phyloP scores from a whole-genome alignment of 2,888 invertebrate genomes.

The Branchellion lobata region DNA sequence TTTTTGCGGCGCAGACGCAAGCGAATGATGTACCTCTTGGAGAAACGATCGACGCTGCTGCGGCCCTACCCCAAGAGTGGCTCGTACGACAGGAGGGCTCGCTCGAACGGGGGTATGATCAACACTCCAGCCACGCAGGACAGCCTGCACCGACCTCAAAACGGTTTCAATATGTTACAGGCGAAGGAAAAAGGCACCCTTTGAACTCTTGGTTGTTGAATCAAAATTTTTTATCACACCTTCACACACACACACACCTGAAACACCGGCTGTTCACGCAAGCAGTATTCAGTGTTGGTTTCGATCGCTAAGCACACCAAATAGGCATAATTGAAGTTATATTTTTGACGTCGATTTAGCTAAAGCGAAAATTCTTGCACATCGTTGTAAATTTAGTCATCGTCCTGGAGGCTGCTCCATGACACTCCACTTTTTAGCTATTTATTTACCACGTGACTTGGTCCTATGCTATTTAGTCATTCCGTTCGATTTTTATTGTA shows the following conservation, averaged over 20 bases:
- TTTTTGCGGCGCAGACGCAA: not conserved
- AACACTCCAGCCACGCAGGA: not conserved
- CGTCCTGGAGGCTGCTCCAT: too few species aligned
- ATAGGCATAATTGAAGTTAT: too few species aligned
- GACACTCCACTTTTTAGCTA: too few species aligned
- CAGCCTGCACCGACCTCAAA: slow-evolving; percentile 21
- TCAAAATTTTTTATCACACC: not conserved
- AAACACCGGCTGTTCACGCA: too few species aligned
- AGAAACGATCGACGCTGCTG: slow-evolving; percentile 24
- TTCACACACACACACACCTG: too few species aligned
- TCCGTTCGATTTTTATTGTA: not conserved
- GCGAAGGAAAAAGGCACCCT: slow-evolving; percentile 17
- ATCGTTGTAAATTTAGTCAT: too few species aligned
- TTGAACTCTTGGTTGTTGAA: not conserved
- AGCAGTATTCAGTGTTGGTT: too few species aligned
- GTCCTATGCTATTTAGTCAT: slow-evolving; percentile 18
- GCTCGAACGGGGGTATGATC: slow-evolving; percentile 26
- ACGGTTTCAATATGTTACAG: slow-evolving; percentile 28
- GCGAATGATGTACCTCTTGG: slow-evolving; percentile 12
- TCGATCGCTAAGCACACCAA: too few species aligned
- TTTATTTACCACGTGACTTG: too few species aligned
- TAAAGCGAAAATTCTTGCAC: too few species aligned
- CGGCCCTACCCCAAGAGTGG: slow-evolving; percentile 8
- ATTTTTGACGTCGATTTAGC: too few species aligned
- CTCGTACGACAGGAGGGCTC: not conserved